Base-by-base conservation (phyloP, 2,113 vertebrate genomes). In the Tragelaphus scriptus region DNA sequence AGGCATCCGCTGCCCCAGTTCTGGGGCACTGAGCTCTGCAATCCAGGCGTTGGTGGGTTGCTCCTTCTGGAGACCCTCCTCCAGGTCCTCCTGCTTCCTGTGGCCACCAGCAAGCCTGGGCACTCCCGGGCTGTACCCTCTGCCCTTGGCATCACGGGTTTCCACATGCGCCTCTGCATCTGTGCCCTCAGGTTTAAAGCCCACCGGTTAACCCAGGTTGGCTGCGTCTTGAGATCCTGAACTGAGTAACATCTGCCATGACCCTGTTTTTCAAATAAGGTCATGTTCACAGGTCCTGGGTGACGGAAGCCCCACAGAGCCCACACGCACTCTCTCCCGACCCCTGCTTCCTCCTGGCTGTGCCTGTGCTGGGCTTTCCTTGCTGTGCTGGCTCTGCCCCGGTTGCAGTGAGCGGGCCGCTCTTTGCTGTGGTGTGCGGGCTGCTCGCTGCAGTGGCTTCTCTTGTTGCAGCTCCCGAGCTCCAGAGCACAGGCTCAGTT, bases 111-210 rank as follows among this genome's bases (percentile, higher is more conserved):
- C n/a, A 47, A 7, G 8, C 81, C 32, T 1, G 0, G 6, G 61
- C 3, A 1, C 16, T 56, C 55, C 15, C 1, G 0, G 5, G 2
- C 15, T 11, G 28, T 1, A 1, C 5, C 28, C 63, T 59, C 55
- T 14, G 53, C 25, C 17, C 21, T 36, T 26, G 26, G 12, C 3
- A 4, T 28, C 85, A 19, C 79, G 0, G 7, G 12, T 8, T 40
- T n/a, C 61, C 86, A 28, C 12, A 4, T 0, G 1, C 1, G 2
- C 36, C 44, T 25, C 92, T 12, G 36, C 17, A 1, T n/a, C 82
- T 61, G 59, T 32, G 68, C 11, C 92, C 23, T 5, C 6, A 7
- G 26, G 28, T 15, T 13, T 11, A 21, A 26, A n/a, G 25, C 32
- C 56, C 21, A 28, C 59, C 53, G 25, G 1, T 13, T 4, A 7